These are phyloP conservation scores for Rhagoletis zephyria DNA, from an alignment of 1,140 invertebrate genomes.

Conservation along the genomic window DNA sequence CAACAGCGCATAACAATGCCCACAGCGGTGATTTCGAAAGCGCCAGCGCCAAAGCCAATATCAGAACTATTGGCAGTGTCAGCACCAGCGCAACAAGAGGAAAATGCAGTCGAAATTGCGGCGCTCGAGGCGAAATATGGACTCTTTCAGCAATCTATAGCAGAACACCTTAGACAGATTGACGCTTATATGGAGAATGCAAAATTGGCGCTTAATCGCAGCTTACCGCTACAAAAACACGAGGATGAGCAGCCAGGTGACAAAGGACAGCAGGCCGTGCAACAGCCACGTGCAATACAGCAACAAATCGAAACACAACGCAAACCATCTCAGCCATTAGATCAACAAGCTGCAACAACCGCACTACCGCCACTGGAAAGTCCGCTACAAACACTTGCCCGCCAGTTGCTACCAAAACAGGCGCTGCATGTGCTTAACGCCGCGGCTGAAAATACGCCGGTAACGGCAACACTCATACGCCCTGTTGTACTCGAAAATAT, in stretches of 20 bases:
- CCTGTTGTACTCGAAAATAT: conserved; percentile 63
- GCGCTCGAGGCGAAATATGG: conserved; percentile 69
- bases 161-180: conserved; percentile 69
- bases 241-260: conserved; percentile 44
- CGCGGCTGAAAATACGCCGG: background rate
- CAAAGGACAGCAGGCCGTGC: conserved; percentile 55
- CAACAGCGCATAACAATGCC: background rate
- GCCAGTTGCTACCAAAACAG: background rate
- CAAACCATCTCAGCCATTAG: too few relatives aligned
- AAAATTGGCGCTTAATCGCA: conserved; percentile 65
- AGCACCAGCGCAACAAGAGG: background rate
- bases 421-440: background rate
- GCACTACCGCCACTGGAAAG: background rate
- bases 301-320: background rate
- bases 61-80: background rate
- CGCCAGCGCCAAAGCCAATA: background rate
- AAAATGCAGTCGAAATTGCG: conserved; percentile 62
- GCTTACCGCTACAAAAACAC: conserved; percentile 34
- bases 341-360: background rate
- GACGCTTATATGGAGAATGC: conserved; percentile 71
- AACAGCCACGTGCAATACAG: background rate
- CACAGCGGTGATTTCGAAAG: conserved; percentile 19
- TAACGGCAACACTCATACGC: background rate
- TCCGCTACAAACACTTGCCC: background rate
- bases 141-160: conserved; percentile 70